Base-by-base conservation (phyloP, 1,140 invertebrate genomes). In the Fopius arisanus region DNA sequence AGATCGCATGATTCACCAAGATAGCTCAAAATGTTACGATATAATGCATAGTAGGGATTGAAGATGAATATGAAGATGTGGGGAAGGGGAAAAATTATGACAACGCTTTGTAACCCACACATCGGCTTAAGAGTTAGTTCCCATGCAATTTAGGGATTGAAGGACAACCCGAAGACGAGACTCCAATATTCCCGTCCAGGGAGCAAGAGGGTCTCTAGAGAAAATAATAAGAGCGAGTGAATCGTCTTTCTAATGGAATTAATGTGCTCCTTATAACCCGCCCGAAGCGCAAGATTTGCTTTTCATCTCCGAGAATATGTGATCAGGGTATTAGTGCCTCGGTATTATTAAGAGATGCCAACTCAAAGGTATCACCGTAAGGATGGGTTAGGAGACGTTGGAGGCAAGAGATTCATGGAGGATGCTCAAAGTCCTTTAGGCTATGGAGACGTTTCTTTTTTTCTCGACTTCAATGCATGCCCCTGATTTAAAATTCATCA, bases 401-500 rank as follows among this genome's bases (percentile, higher is more conserved):
- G 28, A 54, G 41, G 37, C 72, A 59, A 71, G 70, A 62, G 16
- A 3, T 23, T 16, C 21, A 26, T 21, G 10, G 14, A 68, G 69
- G 78, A 77, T 77, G 43, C 74, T 79, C 73, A 85, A 85, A 86
- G 83, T 83, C 83, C 84, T 86, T 82, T 71, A 28, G 80, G 81
- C 84, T 78, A 82, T 75, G 77, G 77, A 83, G 81, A 86, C 81
- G 83, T 85, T 86, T 37, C 33, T 37, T 86, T 83, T 86, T 83
- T 65, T 70, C 79, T 78, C 78, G 83, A 86, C 85, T 85, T 87
- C 82, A 86, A 87, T 87, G 84, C 82, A 75, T 73, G 78, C 5
- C 43, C 59, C 84, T 86, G 84, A 87, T 87, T 88, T 87, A 87
- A 87, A 87, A 87, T 88, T 88, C 85, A 88, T 88, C 85, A 87